Evolutionary conservation across 2,797 vertebrate genomes (phyloP), one percentile per base, ranked within the genome.

Genomic region (Fringilla coelebs): DNA sequence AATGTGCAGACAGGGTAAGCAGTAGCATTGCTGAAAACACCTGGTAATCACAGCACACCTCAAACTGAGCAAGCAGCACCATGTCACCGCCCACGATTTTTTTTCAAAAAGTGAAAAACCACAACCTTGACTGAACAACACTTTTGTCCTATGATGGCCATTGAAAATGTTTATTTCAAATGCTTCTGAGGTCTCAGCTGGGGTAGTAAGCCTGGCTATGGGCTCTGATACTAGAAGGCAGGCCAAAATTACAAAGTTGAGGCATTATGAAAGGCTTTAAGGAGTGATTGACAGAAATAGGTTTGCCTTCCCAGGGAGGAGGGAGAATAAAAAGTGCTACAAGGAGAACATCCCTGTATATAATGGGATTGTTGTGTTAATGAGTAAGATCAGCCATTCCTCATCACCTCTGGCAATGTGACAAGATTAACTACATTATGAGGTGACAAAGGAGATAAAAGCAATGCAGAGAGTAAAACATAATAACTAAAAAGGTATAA

Each of bases 251-350:
- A 17, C 9, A 7, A 65, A 55, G 12, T 1, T 62, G 16, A 70
- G 32, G 70, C 51, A 45, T 4, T 20, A 73, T 0, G 0, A 34
- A 55, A 85, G 4, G 14, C 28, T 66, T 36, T n/a, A 63, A 52
- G 32, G 15, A 63, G 36, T 63, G 20, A 54, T 13, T 76, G 26
- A 70, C 46, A 75, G 54, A 78, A 66, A 60, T 6, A 11, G 31
- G 22, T 46, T 32, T 87, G 46, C 46, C 38, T 76, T 26, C 6
- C 11, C 28, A 34, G 25, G 22, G 22, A 82, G 32, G 29, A 81
- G 13, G 24, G 19, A 58, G 21, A 60, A 17, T 19, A 58, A 85
- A 76, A 76, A 24, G 31, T 22, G 10, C 45, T 54, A 21, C 26
- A 70, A n/a, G 46, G 5, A 91, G 29, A 66, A 34, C 32, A 55